Conservation (phyloP, 2,888 invertebrate species). For the Leucoptera coffeella region DNA sequence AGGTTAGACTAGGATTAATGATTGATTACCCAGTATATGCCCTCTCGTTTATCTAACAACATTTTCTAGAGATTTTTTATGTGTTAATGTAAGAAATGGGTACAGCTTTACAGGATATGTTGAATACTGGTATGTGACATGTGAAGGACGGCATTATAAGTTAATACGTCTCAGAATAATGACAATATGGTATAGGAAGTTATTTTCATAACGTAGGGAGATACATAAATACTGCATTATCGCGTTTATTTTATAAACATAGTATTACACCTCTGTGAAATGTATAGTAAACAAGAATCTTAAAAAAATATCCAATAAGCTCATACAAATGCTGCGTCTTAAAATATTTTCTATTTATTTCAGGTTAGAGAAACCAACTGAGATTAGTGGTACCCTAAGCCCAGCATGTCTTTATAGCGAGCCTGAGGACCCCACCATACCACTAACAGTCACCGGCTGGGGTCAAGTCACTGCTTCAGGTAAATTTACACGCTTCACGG, state of each 20-base stretch:
- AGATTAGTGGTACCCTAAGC: constrained; percentile 15
- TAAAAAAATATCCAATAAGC: background rate
- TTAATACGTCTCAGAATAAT: background rate
- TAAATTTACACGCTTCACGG: too few relatives aligned
- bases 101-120: too few relatives aligned
- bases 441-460: constrained; percentile 36
- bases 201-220: background rate
- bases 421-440: constrained; percentile 12
- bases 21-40: background rate
- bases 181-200: background rate
- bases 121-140: background rate
- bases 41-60: background rate
- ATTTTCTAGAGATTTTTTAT: background rate
- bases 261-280: too few relatives aligned
- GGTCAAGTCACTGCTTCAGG: constrained; percentile 26
- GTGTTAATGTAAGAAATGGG: too few relatives aligned
- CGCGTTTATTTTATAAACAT: too few relatives aligned
- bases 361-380: constrained; percentile 20
- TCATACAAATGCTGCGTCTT: background rate
- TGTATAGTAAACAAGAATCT: too few relatives aligned
- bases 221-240: background rate
- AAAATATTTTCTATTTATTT: too few relatives aligned
- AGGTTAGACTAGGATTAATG: background rate
- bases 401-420: constrained; percentile 29
- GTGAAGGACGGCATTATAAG: background rate